Conservation (phyloP, 1,140 invertebrate genomes). For the Drosophila funebris region DNA sequence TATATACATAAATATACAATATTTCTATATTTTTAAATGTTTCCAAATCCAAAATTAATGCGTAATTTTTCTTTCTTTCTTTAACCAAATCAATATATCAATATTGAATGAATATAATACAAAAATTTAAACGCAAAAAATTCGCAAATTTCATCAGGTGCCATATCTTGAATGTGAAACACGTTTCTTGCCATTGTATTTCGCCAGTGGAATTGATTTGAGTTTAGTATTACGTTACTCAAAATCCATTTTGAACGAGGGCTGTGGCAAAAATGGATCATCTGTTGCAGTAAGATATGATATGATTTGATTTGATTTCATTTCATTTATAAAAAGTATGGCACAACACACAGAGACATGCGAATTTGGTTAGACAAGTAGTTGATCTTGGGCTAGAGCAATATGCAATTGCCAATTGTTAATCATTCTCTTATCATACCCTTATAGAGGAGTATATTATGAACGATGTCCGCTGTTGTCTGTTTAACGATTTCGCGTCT, state of each 20-base stretch:
- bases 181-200: constrained; percentile 70
- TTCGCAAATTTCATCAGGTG: constrained; percentile 53
- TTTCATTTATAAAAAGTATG: constrained; percentile 11
- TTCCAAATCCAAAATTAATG: constrained; percentile 21
- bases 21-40: neutral
- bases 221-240: constrained; percentile 71
- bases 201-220: constrained; percentile 75
- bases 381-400: neutral
- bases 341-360: constrained; percentile 24
- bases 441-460: neutral
- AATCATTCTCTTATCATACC: neutral
- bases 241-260: constrained; percentile 93
- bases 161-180: constrained; percentile 69
- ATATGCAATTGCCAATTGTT: neutral
- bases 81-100: constrained; percentile 24
- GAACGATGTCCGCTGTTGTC: neutral
- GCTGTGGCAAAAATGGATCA: constrained; percentile 98
- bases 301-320: neutral
- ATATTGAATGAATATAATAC: neutral
- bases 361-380: constrained; percentile 3
- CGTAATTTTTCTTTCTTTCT: constrained; percentile 19
- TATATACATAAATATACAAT: too few relatives aligned
- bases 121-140: constrained; percentile 22
- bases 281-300: constrained; percentile 90
- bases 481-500: neutral